Evolutionary conservation across 2,888 invertebrate genomes (phyloP), one percentile per base, ranked within the genome.

Genomic region (Quadroppia sp.): DNA sequence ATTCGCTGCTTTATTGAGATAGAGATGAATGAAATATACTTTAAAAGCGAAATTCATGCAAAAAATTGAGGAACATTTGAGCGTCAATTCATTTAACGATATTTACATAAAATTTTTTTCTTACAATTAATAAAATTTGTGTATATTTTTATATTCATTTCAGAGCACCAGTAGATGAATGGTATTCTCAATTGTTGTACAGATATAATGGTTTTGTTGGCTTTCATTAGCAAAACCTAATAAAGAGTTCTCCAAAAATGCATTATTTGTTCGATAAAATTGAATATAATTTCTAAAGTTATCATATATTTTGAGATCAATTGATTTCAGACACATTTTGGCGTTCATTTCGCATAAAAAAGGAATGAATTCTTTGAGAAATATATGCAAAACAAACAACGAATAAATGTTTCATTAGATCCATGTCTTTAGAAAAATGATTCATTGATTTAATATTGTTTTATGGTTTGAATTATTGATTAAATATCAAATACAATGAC

Each of bases 1-100:
- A 69, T 69, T 69, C 45, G 40, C 69, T 69, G 69, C 42, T 69
- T 69, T 69, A 45, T 42, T 45, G 69, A 45, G 45, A 69, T 42
- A 40, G 20, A 67, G 23, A 36, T 40, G 25, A 20, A 23, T 23
- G 53, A 53, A 17, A 32, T 20, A 64, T 64, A 64, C 61, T 64
- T 64, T 69, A 20, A 20, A 69, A 42, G 45, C 42, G 23, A 32
- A 67, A 69, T 25, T 45, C 40, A 69, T 69, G 69, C 69, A 40
- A 69, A 67, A 64, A 69, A 36, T 69, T 45, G 69, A 69, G 69
- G 69, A 69, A 69, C 69, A 69, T 69, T 64, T 69, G 69, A 69
- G 69, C 69, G 20, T 69, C 45, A 69, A 69, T 69, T 69, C 25
- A 69, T 45, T 69, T 17, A 45, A 45, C 69, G 42, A 69, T 69